Conservation (phyloP, 2,113 vertebrate species). For the Coptodon rendalli region DNA sequence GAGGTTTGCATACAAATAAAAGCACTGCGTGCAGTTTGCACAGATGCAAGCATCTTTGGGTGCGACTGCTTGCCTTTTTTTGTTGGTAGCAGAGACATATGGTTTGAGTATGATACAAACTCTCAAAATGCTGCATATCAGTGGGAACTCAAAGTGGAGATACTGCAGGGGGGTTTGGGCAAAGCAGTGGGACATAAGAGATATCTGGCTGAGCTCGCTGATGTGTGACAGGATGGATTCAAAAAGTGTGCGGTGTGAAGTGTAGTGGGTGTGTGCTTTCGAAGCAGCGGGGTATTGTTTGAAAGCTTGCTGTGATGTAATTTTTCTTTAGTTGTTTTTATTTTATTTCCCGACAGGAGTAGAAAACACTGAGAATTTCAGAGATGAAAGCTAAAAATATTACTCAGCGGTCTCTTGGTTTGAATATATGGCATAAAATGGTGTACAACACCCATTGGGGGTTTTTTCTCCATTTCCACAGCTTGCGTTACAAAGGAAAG, state of each 20-base stretch:
- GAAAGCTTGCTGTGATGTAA: not conserved
- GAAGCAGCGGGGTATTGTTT: slow-evolving; percentile 25
- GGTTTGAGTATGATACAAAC: slow-evolving; percentile 8
- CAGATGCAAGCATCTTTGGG: not conserved
- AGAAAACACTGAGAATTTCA: not conserved
- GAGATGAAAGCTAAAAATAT: not conserved
- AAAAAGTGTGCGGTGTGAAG: slow-evolving; percentile 34
- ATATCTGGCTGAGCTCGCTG: slow-evolving; percentile 54
- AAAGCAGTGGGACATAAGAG: slow-evolving; percentile 41
- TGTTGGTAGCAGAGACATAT: slow-evolving; percentile 18
- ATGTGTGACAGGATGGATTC: slow-evolving; percentile 53
- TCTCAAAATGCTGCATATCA: slow-evolving; percentile 16
- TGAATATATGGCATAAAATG: not conserved
- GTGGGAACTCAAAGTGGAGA: slow-evolving; percentile 29
- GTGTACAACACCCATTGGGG: fast-evolving
- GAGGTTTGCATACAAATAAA: slow-evolving; percentile 31
- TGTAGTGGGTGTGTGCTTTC: not conserved
- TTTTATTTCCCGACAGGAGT: not conserved
- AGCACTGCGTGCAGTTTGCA: not conserved
- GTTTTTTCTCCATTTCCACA: not conserved
- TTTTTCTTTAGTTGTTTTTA: not conserved
- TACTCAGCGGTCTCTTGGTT: not conserved
- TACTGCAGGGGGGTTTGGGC: slow-evolving; percentile 36
- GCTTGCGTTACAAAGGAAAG: not conserved
- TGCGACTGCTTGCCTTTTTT: not conserved